phyloP scores from a whole-genome alignment of 2,888 invertebrate genomes.

The Diabrotica balteata region DNA sequence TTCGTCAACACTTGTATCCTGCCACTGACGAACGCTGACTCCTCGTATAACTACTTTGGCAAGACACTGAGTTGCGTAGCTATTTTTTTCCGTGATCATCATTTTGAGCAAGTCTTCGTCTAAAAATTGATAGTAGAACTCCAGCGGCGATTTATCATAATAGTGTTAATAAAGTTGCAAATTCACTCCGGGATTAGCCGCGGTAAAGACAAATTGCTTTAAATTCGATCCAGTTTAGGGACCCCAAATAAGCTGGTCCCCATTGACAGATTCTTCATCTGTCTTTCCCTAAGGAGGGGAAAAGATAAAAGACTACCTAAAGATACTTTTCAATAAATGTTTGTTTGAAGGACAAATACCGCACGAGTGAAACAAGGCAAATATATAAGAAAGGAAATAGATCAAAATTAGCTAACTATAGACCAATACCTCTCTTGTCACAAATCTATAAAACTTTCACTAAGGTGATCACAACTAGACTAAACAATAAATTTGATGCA shows the following conservation, averaged over 20 bases:
- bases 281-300: too few relatives aligned
- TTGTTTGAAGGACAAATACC: too few relatives aligned
- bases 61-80: conserved; percentile 11
- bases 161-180: conserved; percentile 6
- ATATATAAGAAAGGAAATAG: too few relatives aligned
- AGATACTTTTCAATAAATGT: too few relatives aligned
- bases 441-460: too few relatives aligned
- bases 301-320: too few relatives aligned
- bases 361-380: too few relatives aligned
- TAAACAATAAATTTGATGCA: too few relatives aligned
- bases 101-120: conserved; percentile 4
- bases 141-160: conserved; percentile 15
- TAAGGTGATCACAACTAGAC: too few relatives aligned
- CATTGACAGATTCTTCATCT: neutral
- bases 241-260: conserved; percentile 11
- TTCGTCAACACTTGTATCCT: conserved; percentile 15
- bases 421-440: too few relatives aligned
- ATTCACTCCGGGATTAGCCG: conserved; percentile 15
- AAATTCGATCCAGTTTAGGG: conserved; percentile 1
- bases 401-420: too few relatives aligned
- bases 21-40: conserved; percentile 10
- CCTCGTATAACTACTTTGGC: conserved; percentile 1
- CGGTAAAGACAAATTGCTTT: conserved; percentile 8
- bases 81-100: neutral
- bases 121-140: conserved; percentile 6